phyloP scores from a whole-genome alignment of 2,888 invertebrate genomes.

The Zaprionus obscuricornis region DNA sequence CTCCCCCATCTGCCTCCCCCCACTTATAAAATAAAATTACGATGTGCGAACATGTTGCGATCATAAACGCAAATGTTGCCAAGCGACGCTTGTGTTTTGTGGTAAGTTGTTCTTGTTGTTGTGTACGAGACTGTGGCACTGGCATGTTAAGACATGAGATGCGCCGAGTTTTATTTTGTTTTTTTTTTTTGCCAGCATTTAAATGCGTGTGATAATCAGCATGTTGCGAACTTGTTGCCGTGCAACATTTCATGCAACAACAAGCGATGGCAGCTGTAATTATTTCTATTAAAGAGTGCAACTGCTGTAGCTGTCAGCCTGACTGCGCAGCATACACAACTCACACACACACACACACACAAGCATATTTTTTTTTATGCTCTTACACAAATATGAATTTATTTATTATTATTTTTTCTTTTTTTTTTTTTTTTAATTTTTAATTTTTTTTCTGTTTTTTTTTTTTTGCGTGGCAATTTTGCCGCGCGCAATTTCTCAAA shows the following conservation, averaged over 20 bases:
- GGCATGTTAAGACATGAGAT: too few relatives aligned
- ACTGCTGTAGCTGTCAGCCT: constrained; percentile 52
- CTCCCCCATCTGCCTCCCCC: constrained; percentile 35
- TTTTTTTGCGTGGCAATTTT: constrained; percentile 26
- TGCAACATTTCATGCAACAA: constrained; percentile 56
- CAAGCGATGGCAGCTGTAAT: constrained; percentile 55
- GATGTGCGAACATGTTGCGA: constrained; percentile 70
- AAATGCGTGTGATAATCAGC: constrained; percentile 66
- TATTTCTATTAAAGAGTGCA: constrained; percentile 63
- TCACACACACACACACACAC: constrained; percentile 4
- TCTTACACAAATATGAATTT: constrained; percentile 16
- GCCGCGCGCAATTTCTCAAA: constrained; percentile 32
- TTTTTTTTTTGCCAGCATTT: constrained; percentile 24
- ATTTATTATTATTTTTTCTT: constrained; percentile 25
- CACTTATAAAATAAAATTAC: constrained; percentile 52
- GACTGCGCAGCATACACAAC: constrained; percentile 45
- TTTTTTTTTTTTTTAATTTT: constrained; percentile 30
- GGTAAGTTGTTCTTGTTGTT: too few relatives aligned
- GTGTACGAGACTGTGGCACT: too few relatives aligned
- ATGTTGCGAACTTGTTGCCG: constrained; percentile 62
- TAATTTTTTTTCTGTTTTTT: constrained; percentile 11
- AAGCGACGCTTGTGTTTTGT: too few relatives aligned
- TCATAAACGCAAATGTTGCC: constrained; percentile 53
- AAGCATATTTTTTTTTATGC: too few relatives aligned
- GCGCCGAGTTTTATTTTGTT: too few relatives aligned